These are phyloP conservation scores for Petrosia ficiformis DNA, from an alignment of 37 sponge, comb jelly and placozoan species.

Conservation along the genomic window DNA sequence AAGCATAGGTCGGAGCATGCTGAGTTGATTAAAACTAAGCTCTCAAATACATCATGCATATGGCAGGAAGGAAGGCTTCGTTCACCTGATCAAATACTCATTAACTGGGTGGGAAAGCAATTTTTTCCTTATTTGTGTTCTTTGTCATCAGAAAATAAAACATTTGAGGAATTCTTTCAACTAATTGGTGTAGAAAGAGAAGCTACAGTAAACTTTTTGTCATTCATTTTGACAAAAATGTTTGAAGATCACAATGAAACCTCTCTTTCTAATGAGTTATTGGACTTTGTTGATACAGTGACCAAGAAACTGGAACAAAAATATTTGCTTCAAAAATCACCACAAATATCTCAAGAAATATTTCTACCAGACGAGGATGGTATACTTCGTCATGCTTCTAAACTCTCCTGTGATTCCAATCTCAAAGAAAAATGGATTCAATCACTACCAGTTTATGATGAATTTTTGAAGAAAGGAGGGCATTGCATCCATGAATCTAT, in stretches of 20 bases:
- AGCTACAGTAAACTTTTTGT: conserved; percentile 1
- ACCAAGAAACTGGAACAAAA: too few species aligned
- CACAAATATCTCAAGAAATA: too few species aligned
- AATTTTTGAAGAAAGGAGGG: conserved; percentile 5
- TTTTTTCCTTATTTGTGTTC: conserved; percentile 39
- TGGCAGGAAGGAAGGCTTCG: conserved; percentile 47
- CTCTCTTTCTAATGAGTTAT: conserved; percentile 16
- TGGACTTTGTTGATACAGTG: conserved; percentile 6
- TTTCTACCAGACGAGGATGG: conserved; percentile 33
- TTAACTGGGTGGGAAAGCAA: background rate
- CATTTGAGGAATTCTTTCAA: conserved; percentile 20
- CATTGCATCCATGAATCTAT: conserved; percentile 31
- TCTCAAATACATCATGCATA: conserved; percentile 23
- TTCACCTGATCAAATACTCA: conserved; percentile 12
- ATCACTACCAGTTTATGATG: background rate
- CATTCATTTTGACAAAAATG: background rate
- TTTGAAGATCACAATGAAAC: background rate
- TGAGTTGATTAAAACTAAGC: too few species aligned
- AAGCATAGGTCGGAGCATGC: too few species aligned
- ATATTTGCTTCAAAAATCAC: too few species aligned
- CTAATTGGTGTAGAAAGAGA: conserved; percentile 23
- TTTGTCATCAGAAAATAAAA: conserved; percentile 9
- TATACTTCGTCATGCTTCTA: conserved; percentile 25
- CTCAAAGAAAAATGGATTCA: conserved; percentile 10
- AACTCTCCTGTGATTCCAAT: conserved; percentile 32